These are phyloP conservation scores for Enoplosus armatus DNA, from an alignment of 2,797 vertebrate genomes.

Conservation along the genomic window DNA sequence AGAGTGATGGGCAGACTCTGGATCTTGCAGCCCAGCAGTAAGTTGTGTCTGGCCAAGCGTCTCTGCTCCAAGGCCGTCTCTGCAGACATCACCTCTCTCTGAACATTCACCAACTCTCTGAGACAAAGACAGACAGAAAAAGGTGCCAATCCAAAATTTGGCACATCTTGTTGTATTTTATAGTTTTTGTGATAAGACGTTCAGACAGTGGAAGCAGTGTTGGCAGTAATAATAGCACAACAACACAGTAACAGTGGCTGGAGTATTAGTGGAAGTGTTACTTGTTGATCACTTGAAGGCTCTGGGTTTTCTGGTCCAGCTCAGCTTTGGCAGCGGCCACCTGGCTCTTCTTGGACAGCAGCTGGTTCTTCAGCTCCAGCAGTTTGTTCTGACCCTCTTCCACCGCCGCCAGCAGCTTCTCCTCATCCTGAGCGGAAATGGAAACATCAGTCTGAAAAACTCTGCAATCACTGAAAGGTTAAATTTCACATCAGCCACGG, in stretches of 20 bases:
- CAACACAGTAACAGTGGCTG: not conserved
- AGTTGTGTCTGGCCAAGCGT: slow-evolving; percentile 89
- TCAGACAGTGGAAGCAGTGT: too few species aligned
- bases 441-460: not conserved
- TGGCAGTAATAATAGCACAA: not conserved
- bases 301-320: slow-evolving; percentile 85
- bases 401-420: slow-evolving; percentile 81
- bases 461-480: not conserved
- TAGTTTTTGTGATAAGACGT: too few species aligned
- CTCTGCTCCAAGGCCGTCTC: slow-evolving; percentile 90
- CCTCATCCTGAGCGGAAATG: slow-evolving; percentile 86
- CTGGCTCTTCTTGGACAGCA: slow-evolving; percentile 82
- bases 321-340: slow-evolving; percentile 82
- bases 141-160: not conserved
- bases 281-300: slow-evolving; percentile 85
- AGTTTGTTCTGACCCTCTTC: slow-evolving; percentile 83
- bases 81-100: slow-evolving; percentile 84
- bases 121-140: not conserved
- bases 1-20: slow-evolving; percentile 86
- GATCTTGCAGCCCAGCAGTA: slow-evolving; percentile 93
- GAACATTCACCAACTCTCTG: slow-evolving; percentile 88
- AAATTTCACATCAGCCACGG: not conserved
- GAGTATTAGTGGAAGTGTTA: slow-evolving; percentile 59
- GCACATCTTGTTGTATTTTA: too few species aligned
- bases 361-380: slow-evolving; percentile 80